A percentile compares a stretch with the other conserved stretches of the same genome.
These are phyloP conservation scores for Archivesica marissinica DNA, from an alignment of 1,140 invertebrate species.

Conservation along the genomic window DNA sequence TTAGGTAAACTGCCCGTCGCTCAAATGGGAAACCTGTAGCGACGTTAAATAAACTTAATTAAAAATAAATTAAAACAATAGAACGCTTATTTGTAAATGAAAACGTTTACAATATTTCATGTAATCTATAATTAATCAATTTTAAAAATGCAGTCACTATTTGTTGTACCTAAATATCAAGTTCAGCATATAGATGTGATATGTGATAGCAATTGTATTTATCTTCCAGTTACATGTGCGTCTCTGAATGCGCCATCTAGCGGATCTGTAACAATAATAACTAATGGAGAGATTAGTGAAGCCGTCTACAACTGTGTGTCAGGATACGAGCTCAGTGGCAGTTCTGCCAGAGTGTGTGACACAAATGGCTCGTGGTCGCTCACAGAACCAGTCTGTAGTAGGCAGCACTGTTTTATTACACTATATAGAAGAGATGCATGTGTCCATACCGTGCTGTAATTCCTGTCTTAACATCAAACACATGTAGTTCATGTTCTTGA, in stretches of 20 bases:
- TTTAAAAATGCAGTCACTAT: neutral
- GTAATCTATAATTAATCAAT: too few relatives aligned
- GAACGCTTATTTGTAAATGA: too few relatives aligned
- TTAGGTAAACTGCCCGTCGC: too few relatives aligned
- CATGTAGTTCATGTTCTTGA: too few relatives aligned
- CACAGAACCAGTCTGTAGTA: slow-evolving; percentile 31
- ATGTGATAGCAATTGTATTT: neutral
- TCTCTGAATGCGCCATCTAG: neutral
- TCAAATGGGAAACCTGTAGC: too few relatives aligned
- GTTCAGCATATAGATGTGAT: too few relatives aligned
- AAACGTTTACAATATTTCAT: too few relatives aligned
- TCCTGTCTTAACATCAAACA: too few relatives aligned
- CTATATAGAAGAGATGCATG: too few relatives aligned
- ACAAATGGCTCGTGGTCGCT: slow-evolving; percentile 27
- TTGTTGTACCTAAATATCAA: neutral
- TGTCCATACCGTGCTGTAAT: too few relatives aligned
- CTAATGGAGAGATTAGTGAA: neutral
- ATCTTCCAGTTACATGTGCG: slow-evolving; percentile 51
- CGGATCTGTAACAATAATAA: slow-evolving; percentile 23
- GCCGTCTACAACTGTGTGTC: slow-evolving; percentile 25
- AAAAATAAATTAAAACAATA: too few relatives aligned
- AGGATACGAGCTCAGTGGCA: slow-evolving; percentile 30
- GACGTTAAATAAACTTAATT: too few relatives aligned
- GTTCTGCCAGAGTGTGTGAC: neutral
- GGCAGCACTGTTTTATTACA: neutral